Conservation (phyloP, 2,888 invertebrate genomes). For the Mesorhabditis spiculigera region DNA sequence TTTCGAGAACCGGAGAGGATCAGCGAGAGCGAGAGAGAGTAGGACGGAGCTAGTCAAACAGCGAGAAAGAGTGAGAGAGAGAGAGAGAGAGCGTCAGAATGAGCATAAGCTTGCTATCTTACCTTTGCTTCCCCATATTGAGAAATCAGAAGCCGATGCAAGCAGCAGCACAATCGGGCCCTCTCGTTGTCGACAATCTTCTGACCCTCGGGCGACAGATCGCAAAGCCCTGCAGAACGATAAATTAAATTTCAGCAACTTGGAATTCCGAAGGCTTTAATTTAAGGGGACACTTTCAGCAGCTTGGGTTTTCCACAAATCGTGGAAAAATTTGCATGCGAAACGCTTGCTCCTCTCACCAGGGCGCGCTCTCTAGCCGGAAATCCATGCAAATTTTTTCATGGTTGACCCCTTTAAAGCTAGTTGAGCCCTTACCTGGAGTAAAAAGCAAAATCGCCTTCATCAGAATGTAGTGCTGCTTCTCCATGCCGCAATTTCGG, state of each 20-base stretch:
- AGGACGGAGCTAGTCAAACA: too few relatives aligned
- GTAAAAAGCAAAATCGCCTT: conserved; percentile 35
- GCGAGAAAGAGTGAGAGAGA: too few relatives aligned
- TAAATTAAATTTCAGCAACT: conserved; percentile 13
- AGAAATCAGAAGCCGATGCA: background rate
- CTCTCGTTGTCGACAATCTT: background rate
- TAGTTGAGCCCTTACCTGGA: conserved; percentile 19
- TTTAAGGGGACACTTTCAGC: too few relatives aligned
- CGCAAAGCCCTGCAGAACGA: background rate
- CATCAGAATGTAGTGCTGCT: conserved; percentile 31
- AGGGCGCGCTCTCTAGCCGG: background rate
- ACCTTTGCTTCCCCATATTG: background rate
- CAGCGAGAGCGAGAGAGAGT: conserved; percentile 10
- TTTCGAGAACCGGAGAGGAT: conserved; percentile 12
- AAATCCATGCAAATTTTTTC: conserved; percentile 18
- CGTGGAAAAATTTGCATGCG: background rate
- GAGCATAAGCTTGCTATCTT: background rate
- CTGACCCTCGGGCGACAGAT: background rate
- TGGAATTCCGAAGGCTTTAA: background rate
- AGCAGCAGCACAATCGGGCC: background rate
- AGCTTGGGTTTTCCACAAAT: background rate
- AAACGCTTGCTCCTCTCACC: too few relatives aligned
- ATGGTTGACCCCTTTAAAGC: background rate
- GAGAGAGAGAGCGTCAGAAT: background rate
- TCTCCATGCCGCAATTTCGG: conserved; percentile 20